Percentiles rank a stretch among this genome's conserved stretches.
Evolutionary conservation across 2,797 vertebrate genomes (phyloP).

Genomic region (Myotis pilosus): DNA sequence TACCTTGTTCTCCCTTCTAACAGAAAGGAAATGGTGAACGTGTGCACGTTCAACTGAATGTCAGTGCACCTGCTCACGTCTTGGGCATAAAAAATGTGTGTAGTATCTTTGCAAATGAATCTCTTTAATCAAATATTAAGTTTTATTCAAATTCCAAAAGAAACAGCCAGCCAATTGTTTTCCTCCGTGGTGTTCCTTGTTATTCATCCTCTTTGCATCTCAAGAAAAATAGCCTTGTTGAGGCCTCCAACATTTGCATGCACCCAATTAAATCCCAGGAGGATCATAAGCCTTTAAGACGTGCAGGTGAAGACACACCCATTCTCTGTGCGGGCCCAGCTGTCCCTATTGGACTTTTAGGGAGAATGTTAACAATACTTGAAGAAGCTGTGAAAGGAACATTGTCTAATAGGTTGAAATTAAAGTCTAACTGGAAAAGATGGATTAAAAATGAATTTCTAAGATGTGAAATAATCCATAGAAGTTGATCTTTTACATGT

Average conservation of each 20-base stretch:
- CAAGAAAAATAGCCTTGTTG: constrained; percentile 89
- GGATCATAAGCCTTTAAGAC: constrained; percentile 77
- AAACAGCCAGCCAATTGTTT: constrained; percentile 88
- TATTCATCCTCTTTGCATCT: constrained; percentile 90
- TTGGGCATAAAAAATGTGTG: constrained; percentile 75
- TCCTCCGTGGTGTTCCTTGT: constrained; percentile 86
- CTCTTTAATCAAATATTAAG: constrained; percentile 92
- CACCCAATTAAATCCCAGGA: constrained; percentile 80
- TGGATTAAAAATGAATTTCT: constrained; percentile 22
- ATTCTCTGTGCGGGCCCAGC: constrained; percentile 39
- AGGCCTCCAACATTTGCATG: constrained; percentile 88
- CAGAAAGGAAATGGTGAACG: constrained; percentile 74
- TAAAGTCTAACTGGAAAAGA: neutral
- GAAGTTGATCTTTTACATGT: neutral
- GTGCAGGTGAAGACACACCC: constrained; percentile 75
- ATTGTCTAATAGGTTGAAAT: neutral
- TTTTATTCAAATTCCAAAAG: constrained; percentile 91
- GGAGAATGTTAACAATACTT: neutral
- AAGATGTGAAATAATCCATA: neutral
- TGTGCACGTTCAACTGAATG: constrained; percentile 71
- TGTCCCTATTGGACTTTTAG: neutral
- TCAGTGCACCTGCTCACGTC: constrained; percentile 83
- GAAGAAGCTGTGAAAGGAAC: neutral
- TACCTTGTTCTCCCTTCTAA: constrained; percentile 30
- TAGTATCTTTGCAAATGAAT: constrained; percentile 88